Evolutionary conservation across 2,888 invertebrate genomes (phyloP), one percentile per base, ranked within the genome.

Genomic region (Amaurobius ferox): DNA sequence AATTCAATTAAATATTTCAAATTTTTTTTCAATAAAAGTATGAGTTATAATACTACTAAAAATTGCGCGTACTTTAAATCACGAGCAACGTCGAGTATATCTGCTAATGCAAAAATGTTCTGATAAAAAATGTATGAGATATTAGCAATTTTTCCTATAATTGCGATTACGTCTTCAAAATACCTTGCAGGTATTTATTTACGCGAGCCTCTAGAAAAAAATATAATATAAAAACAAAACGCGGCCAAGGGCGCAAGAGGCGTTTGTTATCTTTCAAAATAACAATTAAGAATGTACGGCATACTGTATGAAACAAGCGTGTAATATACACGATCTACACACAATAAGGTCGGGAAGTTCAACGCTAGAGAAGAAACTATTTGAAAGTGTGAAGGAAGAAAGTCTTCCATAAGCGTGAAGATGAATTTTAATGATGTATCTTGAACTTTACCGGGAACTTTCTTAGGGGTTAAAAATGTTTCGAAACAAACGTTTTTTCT

Each of bases 271-370:
- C 64, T 66, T 32, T 16, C 16, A 66, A 66, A 66, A 66, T 66
- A 66, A 32, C 64, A 66, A 66, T 66, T 66, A 66, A 66, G n/a
- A 66, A 32, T 66, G 16, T 19, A 32, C 32, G 19, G 32, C 64
- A 32, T 55, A 55, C 19, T 32, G 30, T 66, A 66, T 16, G 32
- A 26, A 32, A 66, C 7, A 64, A 29, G 64, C 64, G 64, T 64
- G 64, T n/a, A 64, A 29, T 2, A 16, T 29, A 30, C 64, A 29
- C 61, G 61, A 61, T 9, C 26, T 19, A 3, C 64, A 29, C 64
- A 64, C 64, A 64, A 29, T 29, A 29, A 64, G 64, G 64, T 64
- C 30, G 64, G 13, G 5, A n/a, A 30, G 64, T 64, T 64, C 29
- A 29, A 28, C 62, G 3, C 13, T 13, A 3, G 11, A 7, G 64